A percentile compares a stretch with the other conserved stretches of the same genome.
Conservation (phyloP, 2,797 vertebrate genomes). For the Clangula hyemalis region DNA sequence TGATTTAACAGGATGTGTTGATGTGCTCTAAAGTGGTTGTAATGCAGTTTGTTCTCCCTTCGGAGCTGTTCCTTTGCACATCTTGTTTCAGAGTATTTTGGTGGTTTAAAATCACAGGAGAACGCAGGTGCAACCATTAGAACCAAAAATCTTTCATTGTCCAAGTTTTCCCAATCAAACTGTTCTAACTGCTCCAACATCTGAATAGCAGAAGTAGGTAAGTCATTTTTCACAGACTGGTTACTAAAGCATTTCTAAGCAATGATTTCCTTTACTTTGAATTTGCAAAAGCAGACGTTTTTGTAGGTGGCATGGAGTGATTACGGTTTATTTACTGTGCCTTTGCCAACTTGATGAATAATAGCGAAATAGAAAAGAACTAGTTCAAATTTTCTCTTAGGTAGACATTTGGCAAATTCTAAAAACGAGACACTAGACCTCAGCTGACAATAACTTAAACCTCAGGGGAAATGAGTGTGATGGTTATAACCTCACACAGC, state of each 20-base stretch:
- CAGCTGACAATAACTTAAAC: constrained; percentile 16
- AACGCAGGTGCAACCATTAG: not conserved
- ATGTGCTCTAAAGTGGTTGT: constrained; percentile 1
- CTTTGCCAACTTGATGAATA: constrained; percentile 26
- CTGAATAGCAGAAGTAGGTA: constrained; percentile 16
- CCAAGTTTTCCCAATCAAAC: not conserved
- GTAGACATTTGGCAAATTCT: not conserved
- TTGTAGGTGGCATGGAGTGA: constrained; percentile 30
- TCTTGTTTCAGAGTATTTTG: not conserved
- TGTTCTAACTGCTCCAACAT: not conserved
- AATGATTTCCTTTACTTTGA: constrained; percentile 7
- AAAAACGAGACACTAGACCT: constrained; percentile 24
- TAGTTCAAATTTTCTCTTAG: not conserved
- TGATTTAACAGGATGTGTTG: not conserved
- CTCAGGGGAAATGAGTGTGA: constrained; percentile 28
- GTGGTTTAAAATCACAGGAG: not conserved
- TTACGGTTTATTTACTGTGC: constrained; percentile 14
- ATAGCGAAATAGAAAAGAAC: constrained; percentile 51
- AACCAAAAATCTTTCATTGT: not conserved
- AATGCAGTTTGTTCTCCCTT: not conserved
- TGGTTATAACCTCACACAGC: not conserved
- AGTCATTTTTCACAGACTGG: not conserved
- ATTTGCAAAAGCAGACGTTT: constrained; percentile 22
- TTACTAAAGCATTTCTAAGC: constrained; percentile 2
- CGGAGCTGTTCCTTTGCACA: not conserved